These are phyloP conservation scores for Metopolophium dirhodum DNA, from an alignment of 1,140 invertebrate genomes.

Conservation along the genomic window DNA sequence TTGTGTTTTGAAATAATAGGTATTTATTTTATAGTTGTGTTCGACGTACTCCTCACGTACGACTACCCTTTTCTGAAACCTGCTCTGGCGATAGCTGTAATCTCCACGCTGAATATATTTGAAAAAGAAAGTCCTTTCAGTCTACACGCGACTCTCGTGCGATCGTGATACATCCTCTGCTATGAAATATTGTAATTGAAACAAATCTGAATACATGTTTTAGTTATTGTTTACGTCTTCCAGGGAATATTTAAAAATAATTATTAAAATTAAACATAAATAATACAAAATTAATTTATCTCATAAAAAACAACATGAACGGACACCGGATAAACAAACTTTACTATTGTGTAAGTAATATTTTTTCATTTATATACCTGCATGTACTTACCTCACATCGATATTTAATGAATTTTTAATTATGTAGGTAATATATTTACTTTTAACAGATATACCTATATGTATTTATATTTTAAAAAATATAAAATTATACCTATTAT, in stretches of 20 bases:
- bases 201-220: not conserved
- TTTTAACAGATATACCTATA: not conserved
- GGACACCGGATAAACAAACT: not conserved
- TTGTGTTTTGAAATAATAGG: not conserved
- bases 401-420: not conserved
- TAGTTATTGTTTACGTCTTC: not conserved
- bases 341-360: conserved; percentile 13
- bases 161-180: not conserved
- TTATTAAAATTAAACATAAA: not conserved
- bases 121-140: conserved; percentile 53
- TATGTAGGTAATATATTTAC: not conserved
- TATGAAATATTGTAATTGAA: not conserved
- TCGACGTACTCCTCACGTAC: not conserved
- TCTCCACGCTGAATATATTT: not conserved
- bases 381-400: not conserved
- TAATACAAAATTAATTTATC: not conserved
- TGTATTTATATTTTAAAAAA: not conserved
- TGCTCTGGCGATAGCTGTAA: not conserved
- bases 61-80: conserved; percentile 39
- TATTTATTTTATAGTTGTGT: not conserved
- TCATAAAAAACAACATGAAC: conserved; percentile 1
- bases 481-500: not conserved
- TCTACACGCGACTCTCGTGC: conserved; percentile 41
- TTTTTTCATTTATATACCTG: not conserved
- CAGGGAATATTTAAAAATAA: not conserved